phyloP scores from a whole-genome alignment of 64 coral and sea anemone genomes.

The Orbicella faveolata region DNA sequence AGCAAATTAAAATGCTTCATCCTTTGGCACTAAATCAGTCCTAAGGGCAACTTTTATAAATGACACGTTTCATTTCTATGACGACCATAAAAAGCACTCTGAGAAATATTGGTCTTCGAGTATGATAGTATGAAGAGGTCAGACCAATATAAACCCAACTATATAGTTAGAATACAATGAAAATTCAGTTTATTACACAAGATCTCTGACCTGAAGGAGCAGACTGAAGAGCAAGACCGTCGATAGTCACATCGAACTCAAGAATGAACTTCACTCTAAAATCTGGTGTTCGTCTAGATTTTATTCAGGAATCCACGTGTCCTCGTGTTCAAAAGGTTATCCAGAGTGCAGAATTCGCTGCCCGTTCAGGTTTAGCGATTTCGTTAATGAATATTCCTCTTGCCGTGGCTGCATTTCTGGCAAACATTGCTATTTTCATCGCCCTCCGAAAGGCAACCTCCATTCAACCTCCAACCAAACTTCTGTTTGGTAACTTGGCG shows the following conservation, averaged over 20 bases:
- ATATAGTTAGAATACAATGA: background rate
- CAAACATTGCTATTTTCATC: slow-evolving; percentile 39
- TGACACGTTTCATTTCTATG: background rate
- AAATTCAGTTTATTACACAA: background rate
- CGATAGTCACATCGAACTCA: background rate
- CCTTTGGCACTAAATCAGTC: background rate
- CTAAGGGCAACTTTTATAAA: background rate
- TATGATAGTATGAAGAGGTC: background rate
- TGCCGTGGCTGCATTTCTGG: slow-evolving; percentile 3
- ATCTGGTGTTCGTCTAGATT: background rate
- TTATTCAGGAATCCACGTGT: background rate
- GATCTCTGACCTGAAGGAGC: background rate
- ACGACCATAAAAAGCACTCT: background rate
- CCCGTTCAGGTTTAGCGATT: background rate
- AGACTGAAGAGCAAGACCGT: background rate
- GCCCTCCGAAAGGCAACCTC: slow-evolving; percentile 40
- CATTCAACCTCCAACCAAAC: slow-evolving; percentile 38
- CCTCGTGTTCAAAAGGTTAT: background rate
- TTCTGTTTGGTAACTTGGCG: slow-evolving; percentile 45
- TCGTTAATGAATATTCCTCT: background rate
- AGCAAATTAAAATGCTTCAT: too few species aligned
- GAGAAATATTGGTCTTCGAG: background rate
- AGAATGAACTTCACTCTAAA: background rate
- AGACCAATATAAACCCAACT: background rate
- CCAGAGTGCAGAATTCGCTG: background rate